These are phyloP conservation scores for Hexactinellida sp. DNA, from an alignment of 37 sponge, comb jelly and placozoan genomes.

Conservation along the genomic window DNA sequence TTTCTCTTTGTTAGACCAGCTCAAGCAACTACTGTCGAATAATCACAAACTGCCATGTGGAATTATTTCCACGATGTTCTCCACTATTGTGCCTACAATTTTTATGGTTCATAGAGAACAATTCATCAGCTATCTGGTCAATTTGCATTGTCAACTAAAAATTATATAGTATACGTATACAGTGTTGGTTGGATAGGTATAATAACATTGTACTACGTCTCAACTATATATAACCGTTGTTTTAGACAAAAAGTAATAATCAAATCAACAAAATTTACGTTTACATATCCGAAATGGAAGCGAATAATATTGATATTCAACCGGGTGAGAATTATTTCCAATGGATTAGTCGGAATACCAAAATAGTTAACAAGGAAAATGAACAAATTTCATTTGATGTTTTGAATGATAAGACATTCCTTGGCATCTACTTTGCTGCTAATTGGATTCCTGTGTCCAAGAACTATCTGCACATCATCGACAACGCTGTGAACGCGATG, in stretches of 20 bases:
- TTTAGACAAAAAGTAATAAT: no score
- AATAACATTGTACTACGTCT: neutral
- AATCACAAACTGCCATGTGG: no score
- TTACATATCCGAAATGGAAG: neutral
- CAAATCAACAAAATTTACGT: no score
- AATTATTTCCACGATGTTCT: no score
- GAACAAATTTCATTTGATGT: neutral
- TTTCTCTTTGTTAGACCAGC: no score
- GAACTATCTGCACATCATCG: neutral
- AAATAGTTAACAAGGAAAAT: neutral
- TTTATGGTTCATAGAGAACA: no score
- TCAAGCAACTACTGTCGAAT: no score
- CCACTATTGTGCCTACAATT: no score
- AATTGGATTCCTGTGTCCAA: conserved; percentile 8
- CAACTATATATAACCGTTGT: no score
- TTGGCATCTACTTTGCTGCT: neutral
- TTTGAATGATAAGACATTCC: neutral
- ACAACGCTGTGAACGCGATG: neutral
- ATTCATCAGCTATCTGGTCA: no score
- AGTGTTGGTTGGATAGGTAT: neutral
- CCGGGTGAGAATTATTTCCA: neutral
- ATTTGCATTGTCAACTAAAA: no score
- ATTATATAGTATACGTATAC: neutral
- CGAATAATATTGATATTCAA: neutral
- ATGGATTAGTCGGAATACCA: neutral